These are phyloP conservation scores for Rhyzopertha dominica DNA, from an alignment of 1,140 invertebrate genomes.

Conservation along the genomic window DNA sequence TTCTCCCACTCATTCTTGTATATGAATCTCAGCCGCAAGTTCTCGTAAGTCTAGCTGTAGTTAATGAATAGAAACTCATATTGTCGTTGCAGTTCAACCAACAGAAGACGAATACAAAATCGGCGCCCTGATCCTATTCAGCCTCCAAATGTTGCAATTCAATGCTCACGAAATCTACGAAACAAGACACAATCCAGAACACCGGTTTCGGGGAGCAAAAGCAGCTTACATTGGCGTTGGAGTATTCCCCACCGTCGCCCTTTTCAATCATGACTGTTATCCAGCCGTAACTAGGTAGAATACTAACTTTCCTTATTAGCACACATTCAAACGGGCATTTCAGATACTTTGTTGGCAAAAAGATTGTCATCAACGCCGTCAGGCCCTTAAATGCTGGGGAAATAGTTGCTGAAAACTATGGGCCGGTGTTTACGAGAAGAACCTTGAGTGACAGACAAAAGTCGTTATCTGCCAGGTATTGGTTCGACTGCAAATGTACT, in stretches of 20 bases:
- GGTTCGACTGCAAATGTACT: slow-evolving; percentile 71
- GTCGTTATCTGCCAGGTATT: slow-evolving; percentile 67
- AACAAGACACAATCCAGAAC: slow-evolving; percentile 50
- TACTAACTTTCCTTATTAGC: too few relatives aligned
- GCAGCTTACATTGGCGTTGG: slow-evolving; percentile 67
- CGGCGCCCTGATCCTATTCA: slow-evolving; percentile 60
- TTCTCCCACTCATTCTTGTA: too few relatives aligned
- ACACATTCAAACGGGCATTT: too few relatives aligned
- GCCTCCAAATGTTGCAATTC: slow-evolving; percentile 79
- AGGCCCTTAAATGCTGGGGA: slow-evolving; percentile 60
- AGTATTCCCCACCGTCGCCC: slow-evolving; percentile 71
- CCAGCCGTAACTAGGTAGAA: slow-evolving; percentile 67
- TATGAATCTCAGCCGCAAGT: too few relatives aligned
- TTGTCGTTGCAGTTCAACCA: slow-evolving; percentile 39
- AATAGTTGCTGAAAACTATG: slow-evolving; percentile 78
- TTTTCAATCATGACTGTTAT: slow-evolving; percentile 87
- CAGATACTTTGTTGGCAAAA: slow-evolving; percentile 71
- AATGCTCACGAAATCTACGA: slow-evolving; percentile 89
- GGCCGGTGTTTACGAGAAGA: slow-evolving; percentile 69
- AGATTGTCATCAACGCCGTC: slow-evolving; percentile 65
- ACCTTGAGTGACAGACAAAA: slow-evolving; percentile 57
- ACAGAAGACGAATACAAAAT: slow-evolving; percentile 54
- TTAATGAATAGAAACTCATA: too few relatives aligned
- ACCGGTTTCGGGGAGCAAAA: slow-evolving; percentile 51
- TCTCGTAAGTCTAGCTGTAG: too few relatives aligned